Conservation (phyloP, 2,113 vertebrate species). For the Physeter macrocephalus region DNA sequence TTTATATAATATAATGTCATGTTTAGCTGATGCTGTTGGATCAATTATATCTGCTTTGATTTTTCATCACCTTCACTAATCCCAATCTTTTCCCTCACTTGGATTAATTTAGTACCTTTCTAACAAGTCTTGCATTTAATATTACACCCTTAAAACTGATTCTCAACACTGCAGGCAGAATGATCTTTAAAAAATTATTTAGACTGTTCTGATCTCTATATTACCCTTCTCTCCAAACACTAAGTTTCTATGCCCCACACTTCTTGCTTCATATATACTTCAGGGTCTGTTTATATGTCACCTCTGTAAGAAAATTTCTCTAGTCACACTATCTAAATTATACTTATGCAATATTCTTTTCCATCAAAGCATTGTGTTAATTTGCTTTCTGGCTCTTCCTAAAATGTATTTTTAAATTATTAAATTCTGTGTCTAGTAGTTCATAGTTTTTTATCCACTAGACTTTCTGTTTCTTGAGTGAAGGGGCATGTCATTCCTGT, state of each 20-base stretch:
- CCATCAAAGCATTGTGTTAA: not conserved
- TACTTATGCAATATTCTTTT: not conserved
- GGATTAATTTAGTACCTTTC: not conserved
- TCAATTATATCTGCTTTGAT: not conserved
- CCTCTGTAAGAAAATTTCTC: not conserved
- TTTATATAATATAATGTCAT: not conserved
- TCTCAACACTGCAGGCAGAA: not conserved
- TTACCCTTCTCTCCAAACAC: not conserved
- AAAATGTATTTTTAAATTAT: not conserved
- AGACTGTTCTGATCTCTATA: not conserved
- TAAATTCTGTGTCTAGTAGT: not conserved
- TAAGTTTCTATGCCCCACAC: not conserved
- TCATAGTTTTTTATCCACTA: not conserved
- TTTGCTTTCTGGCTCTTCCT: not conserved
- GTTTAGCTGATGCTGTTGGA: not conserved
- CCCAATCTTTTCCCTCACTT: not conserved
- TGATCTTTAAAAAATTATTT: not conserved
- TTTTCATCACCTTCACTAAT: not conserved
- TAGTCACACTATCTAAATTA: not conserved
- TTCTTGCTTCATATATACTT: not conserved
- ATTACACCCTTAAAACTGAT: not conserved
- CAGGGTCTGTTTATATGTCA: not conserved
- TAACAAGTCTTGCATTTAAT: not conserved
- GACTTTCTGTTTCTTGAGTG: not conserved
- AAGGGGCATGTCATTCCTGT: not conserved